Base-by-base conservation (phyloP, 2,113 vertebrate species). In the Petrocephalus microphthalmus region DNA sequence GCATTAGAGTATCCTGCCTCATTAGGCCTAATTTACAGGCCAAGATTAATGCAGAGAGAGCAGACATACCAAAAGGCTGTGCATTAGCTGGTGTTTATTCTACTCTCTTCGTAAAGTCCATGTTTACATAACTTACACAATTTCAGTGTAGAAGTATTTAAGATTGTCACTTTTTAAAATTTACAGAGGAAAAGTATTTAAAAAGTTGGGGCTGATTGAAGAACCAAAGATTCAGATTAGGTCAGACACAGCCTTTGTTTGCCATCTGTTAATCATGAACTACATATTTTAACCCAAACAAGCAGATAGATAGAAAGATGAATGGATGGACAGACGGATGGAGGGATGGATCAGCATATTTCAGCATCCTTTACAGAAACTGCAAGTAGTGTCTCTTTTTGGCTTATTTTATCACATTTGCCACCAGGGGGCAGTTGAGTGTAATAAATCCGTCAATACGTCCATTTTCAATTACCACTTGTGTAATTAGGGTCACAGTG, bases 351-450 rank as follows among this genome's bases (percentile, higher is more conserved):
- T 29, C 29, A 5, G 33, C 42, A 4, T 78, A 19, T 78, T 78
- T 78, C 71, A 8, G 45, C 82, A 52, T 84, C 49, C 45, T 51
- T 49, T 84, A n/a, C 47, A 84, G 11, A 52, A 37, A 20, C 33
- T 78, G 71, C 33, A 37, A 25, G n/a, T 64, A 64, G 42, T 29
- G 20, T 7, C n/a, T 52, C 47, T 6, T 84, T 84, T 49, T 47
- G 7, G 13, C 49, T 52, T 84, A 11, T 52, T 84, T 13, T n/a
- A 84, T 47, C 47, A 84, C n/a, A 15, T 51, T 47, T 1, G 1
- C 82, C 82, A 84, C 82, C 82, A 84, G 82, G 45, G 49, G 82
- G 82, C 82, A 51, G 82, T 84, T 84, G 82, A 84, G 49, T 84
- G 82, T 17, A 84, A 52, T 84, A 29, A 84, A 84, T 78, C 71